A percentile compares a stretch with the other conserved stretches of the same genome.
Conservation (phyloP, 2,113 vertebrate genomes). For the Notarius lentiginosus region DNA sequence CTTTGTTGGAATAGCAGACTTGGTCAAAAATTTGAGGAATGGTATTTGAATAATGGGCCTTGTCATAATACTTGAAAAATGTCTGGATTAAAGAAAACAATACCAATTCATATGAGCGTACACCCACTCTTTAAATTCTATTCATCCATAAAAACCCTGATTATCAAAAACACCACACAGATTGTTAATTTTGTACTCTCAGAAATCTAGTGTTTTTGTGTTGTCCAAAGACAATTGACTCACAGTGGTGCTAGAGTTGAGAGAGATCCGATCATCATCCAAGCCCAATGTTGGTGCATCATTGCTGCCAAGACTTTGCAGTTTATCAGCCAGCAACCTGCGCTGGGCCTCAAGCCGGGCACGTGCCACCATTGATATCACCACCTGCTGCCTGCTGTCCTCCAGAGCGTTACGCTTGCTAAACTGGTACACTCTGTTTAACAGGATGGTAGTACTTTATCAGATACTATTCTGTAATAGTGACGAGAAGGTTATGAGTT, state of each 20-base stretch:
- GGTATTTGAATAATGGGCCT: background rate
- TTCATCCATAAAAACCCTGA: background rate
- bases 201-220: background rate
- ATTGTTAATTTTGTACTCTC: background rate
- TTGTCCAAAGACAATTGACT: constrained; percentile 52
- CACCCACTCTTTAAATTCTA: constrained; percentile 1
- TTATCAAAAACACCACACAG: background rate
- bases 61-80: constrained; percentile 18
- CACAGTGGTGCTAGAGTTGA: constrained; percentile 75
- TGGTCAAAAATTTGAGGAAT: constrained; percentile 17
- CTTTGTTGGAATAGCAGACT: constrained; percentile 31
- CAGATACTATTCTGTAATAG: background rate
- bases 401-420: constrained; percentile 84
- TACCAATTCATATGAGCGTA: background rate
- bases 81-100: background rate
- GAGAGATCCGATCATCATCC: constrained; percentile 75
- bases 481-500: background rate
- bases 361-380: constrained; percentile 77
- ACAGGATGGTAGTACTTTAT: background rate
- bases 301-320: constrained; percentile 72
- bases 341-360: constrained; percentile 84
- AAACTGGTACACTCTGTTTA: constrained; percentile 83
- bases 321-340: constrained; percentile 75
- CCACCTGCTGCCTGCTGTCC: constrained; percentile 80
- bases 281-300: constrained; percentile 76